Evolutionary conservation across 2,888 invertebrate genomes (phyloP).

Genomic region (Loripinus fragilis): DNA sequence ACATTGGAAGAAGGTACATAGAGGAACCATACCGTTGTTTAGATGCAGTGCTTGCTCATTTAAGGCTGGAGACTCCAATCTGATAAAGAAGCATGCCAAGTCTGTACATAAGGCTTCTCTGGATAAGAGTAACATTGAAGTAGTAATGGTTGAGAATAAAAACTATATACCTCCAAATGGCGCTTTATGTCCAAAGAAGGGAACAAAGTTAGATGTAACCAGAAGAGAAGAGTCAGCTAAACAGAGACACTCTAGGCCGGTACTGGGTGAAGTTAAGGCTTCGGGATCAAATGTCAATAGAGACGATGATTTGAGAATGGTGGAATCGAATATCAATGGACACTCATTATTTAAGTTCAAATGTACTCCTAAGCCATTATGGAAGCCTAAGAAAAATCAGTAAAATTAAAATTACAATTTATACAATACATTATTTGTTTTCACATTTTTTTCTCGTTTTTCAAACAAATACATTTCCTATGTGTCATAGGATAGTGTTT

Average conservation of each 20-base stretch:
- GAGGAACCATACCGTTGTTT: not conserved
- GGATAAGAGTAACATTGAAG: not conserved
- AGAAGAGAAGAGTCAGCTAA: not conserved
- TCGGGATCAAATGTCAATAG: not conserved
- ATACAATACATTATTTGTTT: not conserved
- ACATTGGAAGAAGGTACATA: conserved; percentile 3
- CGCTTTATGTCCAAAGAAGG: not conserved
- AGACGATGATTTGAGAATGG: not conserved
- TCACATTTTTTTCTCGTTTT: not conserved
- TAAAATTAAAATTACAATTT: not conserved
- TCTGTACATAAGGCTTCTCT: not conserved
- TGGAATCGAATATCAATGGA: not conserved
- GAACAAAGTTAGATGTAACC: not conserved
- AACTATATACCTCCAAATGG: not conserved
- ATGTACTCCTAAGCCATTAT: not conserved
- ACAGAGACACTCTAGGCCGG: not conserved
- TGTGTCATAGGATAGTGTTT: too few species aligned
- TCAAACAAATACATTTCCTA: not conserved
- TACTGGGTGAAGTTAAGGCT: not conserved
- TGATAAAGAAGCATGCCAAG: not conserved
- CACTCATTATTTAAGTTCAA: not conserved
- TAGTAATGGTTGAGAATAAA: not conserved
- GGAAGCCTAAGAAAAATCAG: not conserved
- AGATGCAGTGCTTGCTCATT: too few species aligned
- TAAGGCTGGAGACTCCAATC: not conserved